Evolutionary conservation across 2,113 vertebrate genomes (phyloP), one percentile per base, ranked within the genome.

Genomic region (Chloebia gouldiae): DNA sequence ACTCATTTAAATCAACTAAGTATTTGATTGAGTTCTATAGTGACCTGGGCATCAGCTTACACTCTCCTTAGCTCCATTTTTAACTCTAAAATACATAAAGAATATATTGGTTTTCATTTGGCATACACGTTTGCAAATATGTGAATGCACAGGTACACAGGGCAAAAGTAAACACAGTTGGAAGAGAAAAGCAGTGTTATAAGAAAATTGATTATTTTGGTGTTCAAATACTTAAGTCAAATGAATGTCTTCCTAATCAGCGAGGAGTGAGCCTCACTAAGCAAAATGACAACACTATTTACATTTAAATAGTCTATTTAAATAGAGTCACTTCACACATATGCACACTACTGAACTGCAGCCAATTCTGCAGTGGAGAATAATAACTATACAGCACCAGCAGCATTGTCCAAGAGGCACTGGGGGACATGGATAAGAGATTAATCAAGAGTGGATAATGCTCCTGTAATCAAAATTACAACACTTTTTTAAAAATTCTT

Each of bases 231-330:
- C 61, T 70, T 39, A 88, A 61, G 37, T 65, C 82, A 81, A 92
- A 90, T 51, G 7, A 80, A 73, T 77, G 17, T 39, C 73, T 40
- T 88, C 60, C 60, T 80, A 86, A 93, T 70, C 88, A 86, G 30
- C 7, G 3, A 88, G 75, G 51, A 82, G n/a, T 42, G 66, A 93
- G 73, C 57, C 45, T 86, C 49, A 56, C 47, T 44, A 83, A 78
- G 44, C 63, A 78, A 81, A 90, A 92, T 40, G 71, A 65, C 88
- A 89, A 81, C 47, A 70, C 20, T 57, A 83, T 96, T 95, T 95
- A 88, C 64, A 83, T 94, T 92, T 91, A 91, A 92, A 86, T 63
- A 66, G 44, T 39, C 47, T 70, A 4, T 81, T 93, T 88, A 56
- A 80, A 50, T 92, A 90, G 90, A 94, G 61, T 76, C 60, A 64